Evolutionary conservation across 2,113 vertebrate genomes (phyloP).

Genomic region (Urocynchramus pylzowi): DNA sequence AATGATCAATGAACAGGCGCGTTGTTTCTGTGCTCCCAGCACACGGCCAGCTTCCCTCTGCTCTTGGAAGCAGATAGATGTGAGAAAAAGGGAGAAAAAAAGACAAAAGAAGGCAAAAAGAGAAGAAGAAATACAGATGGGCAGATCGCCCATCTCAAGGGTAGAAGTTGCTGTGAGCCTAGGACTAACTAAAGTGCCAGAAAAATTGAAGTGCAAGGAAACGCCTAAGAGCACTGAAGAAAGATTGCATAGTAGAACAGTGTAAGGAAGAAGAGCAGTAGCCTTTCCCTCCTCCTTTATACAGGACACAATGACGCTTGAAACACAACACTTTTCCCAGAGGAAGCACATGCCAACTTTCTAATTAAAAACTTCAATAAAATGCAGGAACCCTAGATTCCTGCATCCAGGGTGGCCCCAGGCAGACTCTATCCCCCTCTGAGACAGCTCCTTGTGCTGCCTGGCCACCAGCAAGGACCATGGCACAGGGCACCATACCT

Average conservation of each 20-base stretch:
- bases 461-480: neutral
- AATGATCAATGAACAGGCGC: neutral
- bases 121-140: neutral
- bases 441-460: neutral
- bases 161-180: neutral
- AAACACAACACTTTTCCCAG: neutral
- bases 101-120: neutral
- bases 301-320: neutral
- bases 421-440: neutral
- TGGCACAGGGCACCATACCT: neutral
- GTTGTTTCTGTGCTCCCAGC: neutral
- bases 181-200: neutral
- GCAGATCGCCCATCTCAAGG: neutral
- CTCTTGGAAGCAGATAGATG: neutral
- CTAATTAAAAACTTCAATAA: neutral
- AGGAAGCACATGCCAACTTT: neutral
- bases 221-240: neutral
- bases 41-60: accelerated
- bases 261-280: neutral
- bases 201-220: neutral
- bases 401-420: neutral
- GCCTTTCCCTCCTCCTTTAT: neutral
- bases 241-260: neutral
- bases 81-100: neutral
- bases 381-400: neutral